Percentiles rank a stretch among this genome's conserved stretches.
phyloP scores from a whole-genome alignment of 2,113 vertebrate genomes.

The Thalassarche chlororhynchos region DNA sequence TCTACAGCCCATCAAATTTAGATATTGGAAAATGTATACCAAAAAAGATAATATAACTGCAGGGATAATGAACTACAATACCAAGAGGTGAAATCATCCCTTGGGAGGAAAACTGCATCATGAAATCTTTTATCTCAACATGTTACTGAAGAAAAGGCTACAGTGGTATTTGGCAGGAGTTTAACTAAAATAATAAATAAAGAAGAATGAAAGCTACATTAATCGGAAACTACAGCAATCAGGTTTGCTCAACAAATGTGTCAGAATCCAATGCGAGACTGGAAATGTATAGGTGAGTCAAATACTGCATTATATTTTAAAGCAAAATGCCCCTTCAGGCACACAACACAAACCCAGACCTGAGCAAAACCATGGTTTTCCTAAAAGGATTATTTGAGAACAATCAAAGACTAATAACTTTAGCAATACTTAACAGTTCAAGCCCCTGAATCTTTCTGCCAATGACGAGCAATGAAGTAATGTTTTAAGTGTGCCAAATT shows the following conservation, averaged over 20 bases:
- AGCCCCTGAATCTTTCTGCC: neutral
- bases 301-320: neutral
- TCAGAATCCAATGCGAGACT: slow-evolving; percentile 19
- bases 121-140: slow-evolving; percentile 37
- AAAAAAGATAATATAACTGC: neutral
- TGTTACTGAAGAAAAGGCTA: slow-evolving; percentile 32
- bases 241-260: neutral
- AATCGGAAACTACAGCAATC: slow-evolving; percentile 41
- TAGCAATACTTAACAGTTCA: neutral
- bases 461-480: neutral
- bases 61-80: slow-evolving; percentile 43
- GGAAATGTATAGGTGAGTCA: neutral
- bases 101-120: slow-evolving; percentile 25
- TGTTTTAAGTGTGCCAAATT: neutral
- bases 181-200: slow-evolving; percentile 45
- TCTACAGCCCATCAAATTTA: neutral
- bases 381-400: neutral
- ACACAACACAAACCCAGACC: neutral
- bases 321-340: neutral
- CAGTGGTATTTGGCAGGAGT: slow-evolving; percentile 45
- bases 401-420: neutral
- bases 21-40: neutral
- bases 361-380: neutral
- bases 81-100: slow-evolving; percentile 3
- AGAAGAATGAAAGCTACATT: slow-evolving; percentile 45